Evolutionary conservation across 2,797 vertebrate genomes (phyloP).

Genomic region (Anguilla megastoma): DNA sequence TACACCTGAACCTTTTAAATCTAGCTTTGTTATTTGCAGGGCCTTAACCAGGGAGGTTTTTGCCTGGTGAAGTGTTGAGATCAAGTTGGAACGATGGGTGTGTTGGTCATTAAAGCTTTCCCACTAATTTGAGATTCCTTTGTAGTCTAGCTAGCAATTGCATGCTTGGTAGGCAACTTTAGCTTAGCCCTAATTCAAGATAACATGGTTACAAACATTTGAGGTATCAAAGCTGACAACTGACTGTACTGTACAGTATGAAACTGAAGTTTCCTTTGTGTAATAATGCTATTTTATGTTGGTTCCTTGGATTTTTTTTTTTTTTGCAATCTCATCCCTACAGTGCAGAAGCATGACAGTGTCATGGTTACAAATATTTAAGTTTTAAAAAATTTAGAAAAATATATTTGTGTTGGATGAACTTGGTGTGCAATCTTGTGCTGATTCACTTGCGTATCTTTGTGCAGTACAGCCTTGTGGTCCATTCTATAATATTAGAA

Average conservation of each 20-base stretch:
- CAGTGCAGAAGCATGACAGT: background rate
- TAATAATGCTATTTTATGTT: background rate
- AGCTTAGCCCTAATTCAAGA: background rate
- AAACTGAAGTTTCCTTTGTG: background rate
- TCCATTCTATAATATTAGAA: background rate
- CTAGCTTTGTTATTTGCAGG: background rate
- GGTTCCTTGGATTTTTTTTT: background rate
- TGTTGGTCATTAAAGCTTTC: background rate
- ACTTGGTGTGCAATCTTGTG: background rate
- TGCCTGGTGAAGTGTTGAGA: constrained; percentile 1
- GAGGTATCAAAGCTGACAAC: background rate
- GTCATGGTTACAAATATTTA: background rate
- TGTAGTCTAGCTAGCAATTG: background rate
- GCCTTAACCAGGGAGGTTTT: background rate
- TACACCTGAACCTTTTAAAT: background rate
- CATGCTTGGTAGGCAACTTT: background rate
- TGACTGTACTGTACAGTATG: background rate
- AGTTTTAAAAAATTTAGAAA: background rate
- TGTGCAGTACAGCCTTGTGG: background rate
- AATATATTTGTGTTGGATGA: background rate
- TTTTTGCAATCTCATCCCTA: background rate
- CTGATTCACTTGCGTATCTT: background rate
- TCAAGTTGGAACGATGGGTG: background rate
- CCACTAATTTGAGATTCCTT: background rate
- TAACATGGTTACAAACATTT: background rate